Evolutionary conservation across 2,888 invertebrate species (phyloP).

Genomic region (Ariolimax columbianus): DNA sequence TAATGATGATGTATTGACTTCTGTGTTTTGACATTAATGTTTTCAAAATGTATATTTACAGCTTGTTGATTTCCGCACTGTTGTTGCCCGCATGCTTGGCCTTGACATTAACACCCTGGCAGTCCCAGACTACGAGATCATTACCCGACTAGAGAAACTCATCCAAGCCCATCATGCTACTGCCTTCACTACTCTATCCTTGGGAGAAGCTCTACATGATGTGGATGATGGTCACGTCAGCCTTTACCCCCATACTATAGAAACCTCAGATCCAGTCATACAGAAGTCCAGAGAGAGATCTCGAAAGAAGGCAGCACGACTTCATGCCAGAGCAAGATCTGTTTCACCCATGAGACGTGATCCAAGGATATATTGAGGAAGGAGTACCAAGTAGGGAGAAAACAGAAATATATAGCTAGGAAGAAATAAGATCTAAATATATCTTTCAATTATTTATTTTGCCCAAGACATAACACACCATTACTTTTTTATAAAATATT

Average conservation of each 20-base stretch:
- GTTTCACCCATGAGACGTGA: conserved; percentile 72
- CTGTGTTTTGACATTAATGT: no score
- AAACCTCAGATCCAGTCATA: conserved; percentile 61
- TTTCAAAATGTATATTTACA: conserved; percentile 59
- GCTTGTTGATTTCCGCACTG: conserved; percentile 78
- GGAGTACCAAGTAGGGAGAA: neutral
- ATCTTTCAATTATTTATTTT: neutral
- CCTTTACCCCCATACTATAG: conserved; percentile 59
- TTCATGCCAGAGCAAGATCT: conserved; percentile 67
- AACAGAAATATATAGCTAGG: neutral
- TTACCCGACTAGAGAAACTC: conserved; percentile 78
- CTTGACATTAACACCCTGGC: conserved; percentile 78
- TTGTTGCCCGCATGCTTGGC: conserved; percentile 79
- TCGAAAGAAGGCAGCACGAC: conserved; percentile 60
- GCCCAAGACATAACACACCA: no score
- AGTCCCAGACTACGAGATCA: conserved; percentile 79
- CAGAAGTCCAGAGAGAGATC: conserved; percentile 62
- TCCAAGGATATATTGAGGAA: conserved; percentile 69
- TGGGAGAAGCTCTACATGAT: conserved; percentile 74
- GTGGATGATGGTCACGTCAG: conserved; percentile 73
- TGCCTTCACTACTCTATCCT: conserved; percentile 70
- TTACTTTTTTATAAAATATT: no score
- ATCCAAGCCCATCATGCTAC: conserved; percentile 76
- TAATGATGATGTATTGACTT: no score
- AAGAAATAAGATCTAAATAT: conserved; percentile 1